Evolutionary conservation across 2,888 invertebrate genomes (phyloP).

Genomic region (Amphiduros pacificus): DNA sequence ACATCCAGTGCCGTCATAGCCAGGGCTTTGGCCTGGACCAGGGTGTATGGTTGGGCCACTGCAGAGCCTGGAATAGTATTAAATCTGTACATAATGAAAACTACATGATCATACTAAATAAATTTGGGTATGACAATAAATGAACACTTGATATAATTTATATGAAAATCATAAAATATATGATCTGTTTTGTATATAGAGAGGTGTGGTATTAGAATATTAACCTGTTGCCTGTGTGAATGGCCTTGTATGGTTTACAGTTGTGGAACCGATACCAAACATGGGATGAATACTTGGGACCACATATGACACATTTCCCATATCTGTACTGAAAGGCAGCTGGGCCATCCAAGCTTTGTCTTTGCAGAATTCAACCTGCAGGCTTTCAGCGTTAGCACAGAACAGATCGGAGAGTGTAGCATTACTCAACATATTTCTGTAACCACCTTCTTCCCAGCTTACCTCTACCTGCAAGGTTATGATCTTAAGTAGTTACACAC

Average conservation of each 20-base stretch:
- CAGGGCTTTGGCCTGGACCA: constrained; percentile 38
- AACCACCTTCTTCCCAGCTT: constrained; percentile 37
- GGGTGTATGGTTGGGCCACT: constrained; percentile 29
- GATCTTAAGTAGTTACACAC: no score
- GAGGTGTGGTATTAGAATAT: no score
- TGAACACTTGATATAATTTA: no score
- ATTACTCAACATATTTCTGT: constrained; percentile 46
- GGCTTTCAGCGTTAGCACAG: background rate
- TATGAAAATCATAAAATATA: no score
- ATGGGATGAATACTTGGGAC: constrained; percentile 41
- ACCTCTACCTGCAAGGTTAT: constrained; percentile 44
- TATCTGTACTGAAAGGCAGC: constrained; percentile 36
- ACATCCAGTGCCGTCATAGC: constrained; percentile 41
- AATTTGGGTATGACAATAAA: no score
- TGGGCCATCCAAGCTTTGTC: background rate
- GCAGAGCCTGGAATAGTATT: constrained; percentile 20
- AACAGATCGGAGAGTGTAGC: constrained; percentile 35
- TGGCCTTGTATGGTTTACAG: constrained; percentile 34
- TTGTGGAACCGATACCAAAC: constrained; percentile 32
- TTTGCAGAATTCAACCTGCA: constrained; percentile 5
- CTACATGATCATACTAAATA: no score
- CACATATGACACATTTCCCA: constrained; percentile 43
- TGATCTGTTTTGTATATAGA: no score
- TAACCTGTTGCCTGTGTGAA: constrained; percentile 35
- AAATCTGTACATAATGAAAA: no score